phyloP scores from a whole-genome alignment of 1,140 invertebrate species.

The Anastrepha obliqua region DNA sequence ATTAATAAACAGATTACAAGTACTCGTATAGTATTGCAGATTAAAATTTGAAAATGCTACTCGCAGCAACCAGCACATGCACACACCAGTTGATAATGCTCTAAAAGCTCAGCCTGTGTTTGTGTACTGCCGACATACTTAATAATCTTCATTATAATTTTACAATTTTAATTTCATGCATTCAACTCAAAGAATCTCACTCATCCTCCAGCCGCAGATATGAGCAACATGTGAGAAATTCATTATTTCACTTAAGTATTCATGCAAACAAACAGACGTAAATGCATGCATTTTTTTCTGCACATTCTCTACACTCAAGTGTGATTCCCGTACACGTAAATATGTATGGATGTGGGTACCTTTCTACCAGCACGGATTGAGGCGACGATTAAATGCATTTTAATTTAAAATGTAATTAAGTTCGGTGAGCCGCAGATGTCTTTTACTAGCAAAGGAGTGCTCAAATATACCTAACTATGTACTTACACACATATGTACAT shows the following conservation, averaged over 20 bases:
- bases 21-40: too few relatives aligned
- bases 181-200: conserved; percentile 38
- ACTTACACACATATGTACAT: neutral
- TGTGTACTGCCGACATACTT: neutral
- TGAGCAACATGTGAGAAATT: conserved; percentile 50
- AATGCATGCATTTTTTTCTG: too few relatives aligned
- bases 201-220: neutral
- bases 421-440: conserved; percentile 8
- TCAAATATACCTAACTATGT: conserved; percentile 22
- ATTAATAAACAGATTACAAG: neutral
- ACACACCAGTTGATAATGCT: neutral
- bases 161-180: conserved; percentile 32
- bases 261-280: conserved; percentile 13
- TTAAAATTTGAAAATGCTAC: neutral
- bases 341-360: neutral
- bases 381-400: conserved; percentile 52
- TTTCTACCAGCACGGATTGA: conserved; percentile 26
- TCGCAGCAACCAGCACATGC: neutral
- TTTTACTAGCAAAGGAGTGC: conserved; percentile 20
- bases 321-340: neutral
- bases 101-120: neutral
- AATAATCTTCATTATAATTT: neutral
- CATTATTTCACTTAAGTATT: conserved; percentile 52
- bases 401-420: conserved; percentile 57
- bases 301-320: too few relatives aligned